Conservation (phyloP, 53 echinoderm and acorn worm genomes). For the Hippasteria phrygiana region DNA sequence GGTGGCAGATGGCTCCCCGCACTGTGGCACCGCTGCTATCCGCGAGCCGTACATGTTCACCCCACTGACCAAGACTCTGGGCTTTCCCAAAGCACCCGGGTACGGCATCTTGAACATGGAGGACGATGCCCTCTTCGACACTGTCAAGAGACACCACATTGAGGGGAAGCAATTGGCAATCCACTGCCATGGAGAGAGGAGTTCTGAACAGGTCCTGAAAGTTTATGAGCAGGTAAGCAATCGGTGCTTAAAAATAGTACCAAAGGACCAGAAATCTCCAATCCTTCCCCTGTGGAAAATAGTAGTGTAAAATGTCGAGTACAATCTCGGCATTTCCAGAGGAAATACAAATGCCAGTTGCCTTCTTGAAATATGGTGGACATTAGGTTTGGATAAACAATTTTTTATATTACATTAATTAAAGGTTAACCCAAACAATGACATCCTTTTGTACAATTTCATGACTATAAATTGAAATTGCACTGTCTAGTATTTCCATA, state of each 20-base stretch:
- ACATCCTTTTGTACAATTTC: too few species aligned
- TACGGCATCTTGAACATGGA: constrained; percentile 72
- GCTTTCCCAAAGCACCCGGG: constrained; percentile 71
- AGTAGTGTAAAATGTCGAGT: neutral
- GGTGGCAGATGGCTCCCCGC: constrained; percentile 62
- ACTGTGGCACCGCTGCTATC: constrained; percentile 62
- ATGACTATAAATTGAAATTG: too few species aligned
- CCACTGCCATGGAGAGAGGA: constrained; percentile 75
- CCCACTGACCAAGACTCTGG: constrained; percentile 72
- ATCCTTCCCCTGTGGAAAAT: neutral
- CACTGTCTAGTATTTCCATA: neutral
- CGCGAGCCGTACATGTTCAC: constrained; percentile 59
- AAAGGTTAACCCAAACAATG: too few species aligned
- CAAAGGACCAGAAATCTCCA: neutral
- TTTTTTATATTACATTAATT: too few species aligned
- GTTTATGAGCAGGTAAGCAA: constrained; percentile 71
- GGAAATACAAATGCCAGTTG: too few species aligned
- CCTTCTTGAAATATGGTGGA: too few species aligned
- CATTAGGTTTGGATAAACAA: too few species aligned
- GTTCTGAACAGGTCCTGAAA: constrained; percentile 67
- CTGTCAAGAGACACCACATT: constrained; percentile 56
- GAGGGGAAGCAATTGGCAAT: constrained; percentile 69
- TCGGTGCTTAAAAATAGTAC: neutral
- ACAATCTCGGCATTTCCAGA: too few species aligned
- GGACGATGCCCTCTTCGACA: constrained; percentile 52